phyloP scores from a whole-genome alignment of 2,113 vertebrate species.

The Colossoma macropomum region DNA sequence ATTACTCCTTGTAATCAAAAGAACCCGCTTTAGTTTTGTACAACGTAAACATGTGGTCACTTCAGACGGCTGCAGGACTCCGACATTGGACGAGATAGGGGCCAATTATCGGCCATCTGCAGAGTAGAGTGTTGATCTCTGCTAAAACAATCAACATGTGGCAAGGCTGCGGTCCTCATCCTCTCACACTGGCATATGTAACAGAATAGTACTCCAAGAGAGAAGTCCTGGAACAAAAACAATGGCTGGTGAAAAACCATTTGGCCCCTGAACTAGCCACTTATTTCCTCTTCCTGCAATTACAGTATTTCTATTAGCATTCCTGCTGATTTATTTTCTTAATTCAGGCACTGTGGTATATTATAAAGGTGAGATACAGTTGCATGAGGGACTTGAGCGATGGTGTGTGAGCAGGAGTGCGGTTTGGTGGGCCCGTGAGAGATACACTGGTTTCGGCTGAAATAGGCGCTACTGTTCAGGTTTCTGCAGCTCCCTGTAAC shows the following conservation, averaged over 20 bases:
- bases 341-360: constrained; percentile 35
- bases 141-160: constrained; percentile 54
- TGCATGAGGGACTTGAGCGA: constrained; percentile 42
- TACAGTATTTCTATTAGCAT: constrained; percentile 55
- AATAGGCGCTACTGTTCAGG: constrained; percentile 38
- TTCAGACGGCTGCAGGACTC: constrained; percentile 40
- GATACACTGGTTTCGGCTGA: constrained; percentile 17
- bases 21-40: constrained; percentile 1
- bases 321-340: constrained; percentile 53
- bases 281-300: constrained; percentile 61
- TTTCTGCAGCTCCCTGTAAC: background rate
- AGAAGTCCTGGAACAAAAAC: constrained; percentile 53
- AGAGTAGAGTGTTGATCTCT: constrained; percentile 38
- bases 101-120: constrained; percentile 55
- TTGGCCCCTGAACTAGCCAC: constrained; percentile 54
- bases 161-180: constrained; percentile 20
- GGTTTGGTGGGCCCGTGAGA: constrained; percentile 47
- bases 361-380: constrained; percentile 48
- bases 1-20: constrained; percentile 40
- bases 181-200: constrained; percentile 23
- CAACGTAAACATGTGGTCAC: constrained; percentile 59
- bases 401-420: constrained; percentile 41
- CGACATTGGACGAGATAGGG: constrained; percentile 28
- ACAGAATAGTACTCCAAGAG: constrained; percentile 28
- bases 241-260: constrained; percentile 54